Base-by-base conservation (phyloP, 92 coral and sea anemone species). In the Heliopora coerulea region DNA sequence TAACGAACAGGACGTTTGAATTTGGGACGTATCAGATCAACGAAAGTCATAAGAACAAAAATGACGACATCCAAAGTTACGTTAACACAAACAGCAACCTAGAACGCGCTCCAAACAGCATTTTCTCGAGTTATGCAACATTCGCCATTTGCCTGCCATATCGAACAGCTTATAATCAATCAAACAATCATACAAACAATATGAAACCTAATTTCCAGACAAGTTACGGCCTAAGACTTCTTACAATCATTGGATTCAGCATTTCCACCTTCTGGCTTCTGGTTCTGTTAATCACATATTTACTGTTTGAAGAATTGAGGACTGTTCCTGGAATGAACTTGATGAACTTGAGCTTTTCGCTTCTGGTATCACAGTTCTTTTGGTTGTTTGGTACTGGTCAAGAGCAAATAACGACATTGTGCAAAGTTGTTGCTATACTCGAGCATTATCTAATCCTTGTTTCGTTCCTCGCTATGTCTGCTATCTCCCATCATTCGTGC, bases 241-340 rank as follows among this genome's bases (percentile, higher is more conserved):
- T 82, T 14, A 82, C 82, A 3, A 56, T 64, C 25, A 62, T 54
- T 23, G 77, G 83, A 3, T 75, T 56, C 23, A 39, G 62, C 1
- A 24, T 83, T 6, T 83, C 87, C 3, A 34, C 70, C 26, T 8
- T 72, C 8, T 78, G 74, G 21, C 52, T 79, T 24, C 17, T 60
- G 18, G 25, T 70, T 10, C 56, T 83, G 8, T 18, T 83, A 2
- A 31, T 70, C 3, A 59, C 81, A 25, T 83, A 83, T 28, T 54
- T 46, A 24, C 24, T 52, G 5, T 79, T 83, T 25, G 20, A 62
- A 54, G 84, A 79, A 18, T 19, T 79, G 62, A 33, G 84, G 17
- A 78, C 83, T 9, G 54, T 83, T 0, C 86, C 83, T 1, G 86
- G 86, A 8, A 62, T 65, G 40, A 75, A 52, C 48, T 44, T 80